Evolutionary conservation across 2,888 invertebrate genomes (phyloP), one percentile per base, ranked within the genome.

Genomic region (Andrena camellia): DNA sequence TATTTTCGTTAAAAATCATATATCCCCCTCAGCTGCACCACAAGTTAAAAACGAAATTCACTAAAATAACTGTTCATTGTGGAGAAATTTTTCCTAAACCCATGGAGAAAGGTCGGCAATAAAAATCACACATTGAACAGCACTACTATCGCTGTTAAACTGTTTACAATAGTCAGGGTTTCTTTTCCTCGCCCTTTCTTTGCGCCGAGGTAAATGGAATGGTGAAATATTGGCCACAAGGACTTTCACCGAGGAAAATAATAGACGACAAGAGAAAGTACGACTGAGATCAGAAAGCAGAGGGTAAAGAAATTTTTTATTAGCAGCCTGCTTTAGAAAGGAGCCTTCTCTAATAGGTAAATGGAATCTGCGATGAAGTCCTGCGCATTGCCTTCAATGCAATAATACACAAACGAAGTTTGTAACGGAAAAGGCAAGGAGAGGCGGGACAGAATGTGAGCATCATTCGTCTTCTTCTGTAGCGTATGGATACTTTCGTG

Each of bases 351-450:
- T 57, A 50, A 63, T 62, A 42, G 48, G 13, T 31, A 64, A 76
- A 70, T 70, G 50, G n/a, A 68, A 33, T 59, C 26, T 29, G 57
- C 50, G 50, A 60, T 7, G 52, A 23, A 29, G 35, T 60, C 29
- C 20, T n/a, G 48, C 54, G 10, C 23, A 60, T 54, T 54, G 13
- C 31, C n/a, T n/a, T 35, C 64, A 54, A 48, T 62, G 54, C 17
- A 17, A 75, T 20, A 50, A 26, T 23, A 63, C 23, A 29, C 48
- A 78, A 63, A 71, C 23, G 33, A 68, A 35, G 50, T 60, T 81
- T 13, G 7, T n/a, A 10, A 7, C 10, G 42, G 20, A 59, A 31
- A 26, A 62, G 10, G 33, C 29, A 13, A n/a, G n/a, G 1, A 2
- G 33, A 31, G 23, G 20, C 4, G 68, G 52, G 20, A 48, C 35